Conservation (phyloP, 1,140 invertebrate species). For the Ptiloglossa arizonensis region DNA sequence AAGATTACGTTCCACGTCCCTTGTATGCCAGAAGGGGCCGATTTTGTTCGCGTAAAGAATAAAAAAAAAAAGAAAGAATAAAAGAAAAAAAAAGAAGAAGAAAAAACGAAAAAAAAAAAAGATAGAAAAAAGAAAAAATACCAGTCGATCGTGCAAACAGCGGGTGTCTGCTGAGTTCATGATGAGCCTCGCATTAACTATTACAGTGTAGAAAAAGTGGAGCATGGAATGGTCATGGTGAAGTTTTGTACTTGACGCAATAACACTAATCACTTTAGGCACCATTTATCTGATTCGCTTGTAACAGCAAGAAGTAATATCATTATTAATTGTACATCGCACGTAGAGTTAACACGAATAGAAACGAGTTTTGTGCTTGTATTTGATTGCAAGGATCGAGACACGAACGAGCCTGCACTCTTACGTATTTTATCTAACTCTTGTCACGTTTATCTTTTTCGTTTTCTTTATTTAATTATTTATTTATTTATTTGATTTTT, state of each 20-base stretch:
- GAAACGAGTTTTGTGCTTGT: conserved; percentile 57
- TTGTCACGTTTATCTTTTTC: conserved; percentile 42
- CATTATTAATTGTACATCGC: conserved; percentile 44
- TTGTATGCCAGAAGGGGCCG: background rate
- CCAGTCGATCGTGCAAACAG: background rate
- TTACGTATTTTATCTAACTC: conserved; percentile 54
- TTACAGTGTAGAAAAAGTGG: conserved; percentile 45
- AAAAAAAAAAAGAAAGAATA: too few relatives aligned
- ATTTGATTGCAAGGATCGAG: conserved; percentile 48
- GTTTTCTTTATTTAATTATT: background rate
- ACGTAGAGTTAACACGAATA: conserved; percentile 55
- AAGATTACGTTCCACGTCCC: background rate
- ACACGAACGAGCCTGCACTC: conserved; percentile 68
- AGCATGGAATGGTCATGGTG: conserved; percentile 61
- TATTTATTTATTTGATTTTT: background rate
- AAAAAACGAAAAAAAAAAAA: background rate
- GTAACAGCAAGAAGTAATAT: conserved; percentile 31
- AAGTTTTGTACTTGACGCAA: conserved; percentile 28
- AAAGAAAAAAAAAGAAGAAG: too few relatives aligned
- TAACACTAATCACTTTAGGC: conserved; percentile 35
- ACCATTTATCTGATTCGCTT: conserved; percentile 27
- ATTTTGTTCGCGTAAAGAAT: background rate
- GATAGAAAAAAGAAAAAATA: background rate
- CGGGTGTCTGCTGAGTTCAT: conserved; percentile 49
- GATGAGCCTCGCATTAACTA: conserved; percentile 40